Evolutionary conservation across 2,797 vertebrate genomes (phyloP).

Genomic region (Chiropotes sagulatus): DNA sequence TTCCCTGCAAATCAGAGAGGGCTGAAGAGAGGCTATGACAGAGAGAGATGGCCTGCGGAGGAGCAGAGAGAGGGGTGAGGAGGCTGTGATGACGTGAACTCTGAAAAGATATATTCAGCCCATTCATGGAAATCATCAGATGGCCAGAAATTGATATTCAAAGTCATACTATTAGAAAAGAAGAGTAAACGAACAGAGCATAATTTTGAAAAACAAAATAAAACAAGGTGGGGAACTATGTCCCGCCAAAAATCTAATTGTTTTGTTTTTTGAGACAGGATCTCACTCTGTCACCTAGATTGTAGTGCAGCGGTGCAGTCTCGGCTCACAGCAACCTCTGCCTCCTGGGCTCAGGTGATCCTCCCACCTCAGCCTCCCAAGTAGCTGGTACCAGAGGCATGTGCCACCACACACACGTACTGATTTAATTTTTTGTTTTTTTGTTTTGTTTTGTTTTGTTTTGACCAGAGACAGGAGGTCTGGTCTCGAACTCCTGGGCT

Average conservation of each 20-base stretch:
- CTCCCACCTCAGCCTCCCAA: background rate
- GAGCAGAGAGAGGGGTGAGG: background rate
- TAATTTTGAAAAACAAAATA: background rate
- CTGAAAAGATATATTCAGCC: background rate
- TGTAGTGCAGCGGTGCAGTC: too few species aligned
- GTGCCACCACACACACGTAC: background rate
- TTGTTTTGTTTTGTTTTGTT: background rate
- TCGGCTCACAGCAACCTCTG: background rate
- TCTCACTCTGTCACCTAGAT: background rate
- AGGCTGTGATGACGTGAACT: background rate
- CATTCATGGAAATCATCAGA: background rate
- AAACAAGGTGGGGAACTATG: background rate
- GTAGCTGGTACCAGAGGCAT: background rate
- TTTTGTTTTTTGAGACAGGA: background rate
- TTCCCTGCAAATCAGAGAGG: slow-evolving; percentile 16
- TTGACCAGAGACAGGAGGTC: background rate
- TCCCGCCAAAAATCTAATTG: background rate
- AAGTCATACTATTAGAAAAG: slow-evolving; percentile 6
- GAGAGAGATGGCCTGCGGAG: background rate
- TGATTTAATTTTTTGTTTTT: background rate
- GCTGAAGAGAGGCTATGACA: background rate
- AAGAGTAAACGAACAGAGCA: background rate
- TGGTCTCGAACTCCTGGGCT: background rate
- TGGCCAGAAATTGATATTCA: slow-evolving; percentile 15
- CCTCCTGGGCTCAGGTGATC: background rate